These are phyloP conservation scores for Dasypolia templi DNA, from an alignment of 2,888 invertebrate genomes.

Conservation along the genomic window DNA sequence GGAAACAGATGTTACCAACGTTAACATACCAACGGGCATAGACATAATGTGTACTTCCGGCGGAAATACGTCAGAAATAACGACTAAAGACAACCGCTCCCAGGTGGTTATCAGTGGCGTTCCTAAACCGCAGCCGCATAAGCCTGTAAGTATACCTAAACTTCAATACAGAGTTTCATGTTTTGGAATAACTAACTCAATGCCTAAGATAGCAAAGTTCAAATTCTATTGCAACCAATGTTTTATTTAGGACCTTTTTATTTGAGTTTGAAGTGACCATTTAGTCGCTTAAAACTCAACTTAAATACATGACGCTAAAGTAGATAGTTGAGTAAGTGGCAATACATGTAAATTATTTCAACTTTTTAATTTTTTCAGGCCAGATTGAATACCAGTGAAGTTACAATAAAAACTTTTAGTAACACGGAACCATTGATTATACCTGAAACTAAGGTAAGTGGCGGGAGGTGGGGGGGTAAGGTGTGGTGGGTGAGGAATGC, in stretches of 20 bases:
- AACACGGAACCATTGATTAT: slow-evolving; percentile 65
- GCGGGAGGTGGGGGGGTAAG: no score
- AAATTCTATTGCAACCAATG: neutral
- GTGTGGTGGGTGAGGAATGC: no score
- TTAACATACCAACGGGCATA: slow-evolving; percentile 66
- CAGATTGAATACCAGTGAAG: slow-evolving; percentile 73
- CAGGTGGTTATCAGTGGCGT: slow-evolving; percentile 73
- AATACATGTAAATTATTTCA: no score
- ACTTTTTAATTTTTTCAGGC: slow-evolving; percentile 65
- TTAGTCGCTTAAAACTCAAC: neutral
- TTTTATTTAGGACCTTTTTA: neutral
- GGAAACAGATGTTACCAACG: slow-evolving; percentile 49
- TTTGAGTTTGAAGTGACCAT: no score
- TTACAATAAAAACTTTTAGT: slow-evolving; percentile 71
- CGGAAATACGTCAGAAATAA: slow-evolving; percentile 67
- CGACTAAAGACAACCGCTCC: slow-evolving; percentile 61
- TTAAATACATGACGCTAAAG: slow-evolving; percentile 11
- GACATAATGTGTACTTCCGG: slow-evolving; percentile 70
- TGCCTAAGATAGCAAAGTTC: neutral
- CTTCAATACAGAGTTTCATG: neutral
- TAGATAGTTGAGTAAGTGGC: neutral
- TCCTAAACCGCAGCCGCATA: slow-evolving; percentile 68
- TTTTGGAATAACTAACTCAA: neutral
- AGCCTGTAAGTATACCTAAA: slow-evolving; percentile 65
- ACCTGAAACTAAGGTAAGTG: slow-evolving; percentile 69